Conservation (phyloP, 2,888 invertebrate species). For the Amorpha juglandis region DNA sequence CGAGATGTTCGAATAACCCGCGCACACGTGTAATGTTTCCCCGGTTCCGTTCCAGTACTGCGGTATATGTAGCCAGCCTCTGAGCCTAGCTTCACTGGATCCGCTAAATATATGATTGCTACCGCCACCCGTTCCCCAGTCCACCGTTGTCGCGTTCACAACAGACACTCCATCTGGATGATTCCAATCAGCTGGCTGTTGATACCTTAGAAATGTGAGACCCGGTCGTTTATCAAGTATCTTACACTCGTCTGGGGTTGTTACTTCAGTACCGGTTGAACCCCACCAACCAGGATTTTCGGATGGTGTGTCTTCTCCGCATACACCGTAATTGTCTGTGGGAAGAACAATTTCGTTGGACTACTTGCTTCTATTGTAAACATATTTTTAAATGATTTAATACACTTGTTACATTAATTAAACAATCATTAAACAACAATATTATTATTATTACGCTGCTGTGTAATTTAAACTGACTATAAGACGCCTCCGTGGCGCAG, state of each 20-base stretch:
- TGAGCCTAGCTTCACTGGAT: slow-evolving; percentile 89
- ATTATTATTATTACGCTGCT: too few species aligned
- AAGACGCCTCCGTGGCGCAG: too few species aligned
- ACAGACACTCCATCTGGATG: slow-evolving; percentile 95
- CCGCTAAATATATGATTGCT: slow-evolving; percentile 88
- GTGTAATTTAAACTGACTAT: too few species aligned
- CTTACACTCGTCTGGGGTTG: slow-evolving; percentile 90
- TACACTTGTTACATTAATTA: too few species aligned
- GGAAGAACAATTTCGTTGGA: slow-evolving; percentile 31
- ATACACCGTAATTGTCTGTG: slow-evolving; percentile 91
- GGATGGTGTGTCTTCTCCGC: slow-evolving; percentile 93
- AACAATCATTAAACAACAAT: too few species aligned
- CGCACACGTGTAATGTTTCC: slow-evolving; percentile 90
- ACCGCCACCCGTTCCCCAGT: slow-evolving; percentile 89
- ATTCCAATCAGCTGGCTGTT: slow-evolving; percentile 93
- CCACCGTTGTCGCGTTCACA: slow-evolving; percentile 93
- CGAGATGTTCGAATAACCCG: slow-evolving; percentile 90
- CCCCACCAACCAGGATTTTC: slow-evolving; percentile 97
- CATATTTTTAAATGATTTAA: too few species aligned
- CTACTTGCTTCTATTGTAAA: not conserved
- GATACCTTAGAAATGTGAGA: slow-evolving; percentile 93
- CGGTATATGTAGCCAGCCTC: slow-evolving; percentile 93
- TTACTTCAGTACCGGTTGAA: slow-evolving; percentile 90
- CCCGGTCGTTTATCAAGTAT: slow-evolving; percentile 92
- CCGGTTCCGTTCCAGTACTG: slow-evolving; percentile 87